phyloP scores from a whole-genome alignment of 2,797 vertebrate genomes.

The Enteromius paludinosus region DNA sequence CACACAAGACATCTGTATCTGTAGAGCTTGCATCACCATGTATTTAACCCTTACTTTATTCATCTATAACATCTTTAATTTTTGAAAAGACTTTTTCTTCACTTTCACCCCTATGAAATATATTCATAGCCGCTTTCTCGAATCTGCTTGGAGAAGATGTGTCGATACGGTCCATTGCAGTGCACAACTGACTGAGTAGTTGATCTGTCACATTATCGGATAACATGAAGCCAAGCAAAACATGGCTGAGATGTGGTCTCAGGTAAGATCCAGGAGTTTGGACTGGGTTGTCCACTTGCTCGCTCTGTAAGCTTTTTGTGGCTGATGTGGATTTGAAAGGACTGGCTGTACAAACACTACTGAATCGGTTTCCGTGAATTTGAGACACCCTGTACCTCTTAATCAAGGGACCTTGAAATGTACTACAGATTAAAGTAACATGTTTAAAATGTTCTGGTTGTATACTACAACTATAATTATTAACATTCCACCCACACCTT shows the following conservation, averaged over 20 bases:
- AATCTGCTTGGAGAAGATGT: background rate
- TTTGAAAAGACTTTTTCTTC: constrained; percentile 24
- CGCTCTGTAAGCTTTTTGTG: background rate
- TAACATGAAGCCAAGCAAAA: background rate
- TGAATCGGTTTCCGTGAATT: constrained; percentile 73
- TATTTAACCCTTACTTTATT: constrained; percentile 17
- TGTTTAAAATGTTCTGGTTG: constrained; percentile 59
- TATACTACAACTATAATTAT: background rate
- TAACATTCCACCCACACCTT: background rate
- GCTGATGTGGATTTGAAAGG: constrained; percentile 20
- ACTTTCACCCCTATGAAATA: background rate
- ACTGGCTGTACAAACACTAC: constrained; percentile 13
- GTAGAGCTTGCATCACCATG: background rate
- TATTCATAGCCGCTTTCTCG: background rate
- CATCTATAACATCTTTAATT: background rate
- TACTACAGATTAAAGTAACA: constrained; percentile 65
- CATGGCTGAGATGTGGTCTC: background rate
- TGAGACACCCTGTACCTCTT: constrained; percentile 80
- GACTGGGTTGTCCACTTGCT: background rate
- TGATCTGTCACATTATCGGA: background rate
- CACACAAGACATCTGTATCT: constrained; percentile 1
- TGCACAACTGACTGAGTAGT: background rate
- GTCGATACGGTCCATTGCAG: background rate
- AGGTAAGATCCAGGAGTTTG: constrained; percentile 15
- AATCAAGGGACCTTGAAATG: constrained; percentile 83